These are phyloP conservation scores for Spodoptera exigua DNA, from an alignment of 2,888 invertebrate genomes.

Conservation along the genomic window DNA sequence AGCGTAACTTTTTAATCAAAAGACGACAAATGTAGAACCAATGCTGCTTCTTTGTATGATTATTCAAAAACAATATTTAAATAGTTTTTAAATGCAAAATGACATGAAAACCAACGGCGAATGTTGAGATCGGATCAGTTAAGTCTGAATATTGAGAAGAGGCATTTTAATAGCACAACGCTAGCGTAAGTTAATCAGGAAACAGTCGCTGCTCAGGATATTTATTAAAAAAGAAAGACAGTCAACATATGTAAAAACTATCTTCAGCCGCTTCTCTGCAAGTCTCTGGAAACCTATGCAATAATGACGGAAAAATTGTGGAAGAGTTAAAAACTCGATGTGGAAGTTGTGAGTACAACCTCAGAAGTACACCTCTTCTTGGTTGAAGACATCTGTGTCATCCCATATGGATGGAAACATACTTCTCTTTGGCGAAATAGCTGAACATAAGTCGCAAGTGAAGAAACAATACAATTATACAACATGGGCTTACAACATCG, in stretches of 20 bases:
- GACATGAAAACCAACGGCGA: too few species aligned
- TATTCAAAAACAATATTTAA: too few species aligned
- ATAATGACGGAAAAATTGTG: not conserved
- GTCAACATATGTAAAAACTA: not conserved
- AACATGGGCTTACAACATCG: constrained; percentile 20
- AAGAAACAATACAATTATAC: constrained; percentile 3
- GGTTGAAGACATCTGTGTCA: not conserved
- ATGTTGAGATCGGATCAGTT: too few species aligned
- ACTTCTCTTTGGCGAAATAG: constrained; percentile 15
- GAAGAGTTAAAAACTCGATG: not conserved
- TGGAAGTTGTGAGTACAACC: not conserved
- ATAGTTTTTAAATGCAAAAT: too few species aligned
- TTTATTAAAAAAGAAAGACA: not conserved
- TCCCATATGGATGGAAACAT: constrained; percentile 16
- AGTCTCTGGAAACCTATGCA: not conserved
- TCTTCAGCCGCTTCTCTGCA: not conserved
- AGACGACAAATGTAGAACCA: too few species aligned
- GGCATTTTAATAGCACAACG: not conserved
- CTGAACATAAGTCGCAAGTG: not conserved
- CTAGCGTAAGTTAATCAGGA: constrained; percentile 3
- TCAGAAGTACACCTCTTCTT: not conserved
- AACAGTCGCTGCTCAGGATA: constrained; percentile 11
- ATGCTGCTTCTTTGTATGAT: too few species aligned
- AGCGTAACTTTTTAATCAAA: too few species aligned
- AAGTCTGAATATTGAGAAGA: not conserved